Percentiles rank a stretch among this genome's conserved stretches.
Evolutionary conservation across 92 coral and sea anemone species (phyloP).

Genomic region (Bergia puertoricense): DNA sequence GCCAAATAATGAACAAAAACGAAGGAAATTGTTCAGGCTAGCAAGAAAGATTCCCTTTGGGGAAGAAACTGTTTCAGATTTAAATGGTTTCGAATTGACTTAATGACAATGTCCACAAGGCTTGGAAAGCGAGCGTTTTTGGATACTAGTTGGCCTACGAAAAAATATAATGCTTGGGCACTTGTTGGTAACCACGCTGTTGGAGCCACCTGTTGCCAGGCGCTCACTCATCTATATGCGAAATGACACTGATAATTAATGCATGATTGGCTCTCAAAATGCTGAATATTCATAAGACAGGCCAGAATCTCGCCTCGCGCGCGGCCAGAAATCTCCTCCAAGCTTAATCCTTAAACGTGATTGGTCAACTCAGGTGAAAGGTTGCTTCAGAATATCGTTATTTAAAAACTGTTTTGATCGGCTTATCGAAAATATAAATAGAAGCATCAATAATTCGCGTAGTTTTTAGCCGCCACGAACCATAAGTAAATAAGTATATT

Average conservation of each 20-base stretch:
- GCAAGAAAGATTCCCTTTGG: constrained; percentile 34
- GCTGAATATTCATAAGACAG: constrained; percentile 59
- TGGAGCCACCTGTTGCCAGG: constrained; percentile 96
- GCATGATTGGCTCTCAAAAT: constrained; percentile 49
- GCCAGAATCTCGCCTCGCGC: constrained; percentile 10
- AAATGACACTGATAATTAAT: constrained; percentile 84
- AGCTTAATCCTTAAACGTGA: neutral
- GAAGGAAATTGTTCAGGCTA: constrained; percentile 44
- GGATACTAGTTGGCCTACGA: constrained; percentile 50
- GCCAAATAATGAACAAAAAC: constrained; percentile 58
- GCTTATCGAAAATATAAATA: constrained; percentile 29
- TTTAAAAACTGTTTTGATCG: constrained; percentile 39
- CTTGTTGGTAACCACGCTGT: constrained; percentile 62
- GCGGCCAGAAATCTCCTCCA: constrained; percentile 34
- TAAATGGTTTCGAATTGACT: constrained; percentile 4
- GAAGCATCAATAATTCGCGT: neutral
- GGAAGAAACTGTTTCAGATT: constrained; percentile 42
- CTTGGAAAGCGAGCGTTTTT: constrained; percentile 54
- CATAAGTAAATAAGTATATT: constrained; percentile 2
- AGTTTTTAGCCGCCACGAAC: neutral
- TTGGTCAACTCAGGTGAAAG: constrained; percentile 31
- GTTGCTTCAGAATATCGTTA: constrained; percentile 7
- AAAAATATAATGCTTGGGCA: constrained; percentile 46
- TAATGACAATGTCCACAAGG: neutral
- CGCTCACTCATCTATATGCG: constrained; percentile 80